Percentiles rank a stretch among this genome's conserved stretches.
phyloP scores from a whole-genome alignment of 2,797 vertebrate genomes.

The Tiaroga cobitis region DNA sequence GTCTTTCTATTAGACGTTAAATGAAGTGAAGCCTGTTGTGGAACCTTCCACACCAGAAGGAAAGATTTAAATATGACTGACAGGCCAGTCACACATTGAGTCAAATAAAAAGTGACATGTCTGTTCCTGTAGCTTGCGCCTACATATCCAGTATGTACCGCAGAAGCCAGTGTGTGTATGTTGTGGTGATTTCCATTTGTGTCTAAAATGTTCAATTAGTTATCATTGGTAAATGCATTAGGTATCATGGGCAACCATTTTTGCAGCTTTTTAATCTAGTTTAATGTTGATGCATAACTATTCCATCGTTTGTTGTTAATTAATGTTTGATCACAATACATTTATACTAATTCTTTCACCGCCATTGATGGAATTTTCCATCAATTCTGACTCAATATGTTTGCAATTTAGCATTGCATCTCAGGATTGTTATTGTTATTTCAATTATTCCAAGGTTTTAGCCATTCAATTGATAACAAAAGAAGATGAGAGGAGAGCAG shows the following conservation, averaged over 20 bases:
- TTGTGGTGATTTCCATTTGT: constrained; percentile 9
- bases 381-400: neutral
- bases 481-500: neutral
- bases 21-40: constrained; percentile 37
- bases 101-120: constrained; percentile 79
- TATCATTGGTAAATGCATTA: neutral
- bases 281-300: neutral
- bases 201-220: neutral
- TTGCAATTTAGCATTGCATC: neutral
- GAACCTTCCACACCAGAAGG: constrained; percentile 44
- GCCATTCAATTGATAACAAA: neutral
- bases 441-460: neutral
- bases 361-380: neutral
- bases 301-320: too few species aligned
- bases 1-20: constrained; percentile 37
- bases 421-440: neutral
- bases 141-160: constrained; percentile 57
- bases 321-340: neutral
- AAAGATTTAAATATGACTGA: constrained; percentile 74
- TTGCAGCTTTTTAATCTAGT: neutral
- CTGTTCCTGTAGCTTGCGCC: constrained; percentile 77
- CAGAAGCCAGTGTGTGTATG: neutral
- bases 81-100: constrained; percentile 73
- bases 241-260: neutral
- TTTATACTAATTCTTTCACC: neutral